phyloP scores from a whole-genome alignment of 2,113 vertebrate species.

The Tor tambroides region DNA sequence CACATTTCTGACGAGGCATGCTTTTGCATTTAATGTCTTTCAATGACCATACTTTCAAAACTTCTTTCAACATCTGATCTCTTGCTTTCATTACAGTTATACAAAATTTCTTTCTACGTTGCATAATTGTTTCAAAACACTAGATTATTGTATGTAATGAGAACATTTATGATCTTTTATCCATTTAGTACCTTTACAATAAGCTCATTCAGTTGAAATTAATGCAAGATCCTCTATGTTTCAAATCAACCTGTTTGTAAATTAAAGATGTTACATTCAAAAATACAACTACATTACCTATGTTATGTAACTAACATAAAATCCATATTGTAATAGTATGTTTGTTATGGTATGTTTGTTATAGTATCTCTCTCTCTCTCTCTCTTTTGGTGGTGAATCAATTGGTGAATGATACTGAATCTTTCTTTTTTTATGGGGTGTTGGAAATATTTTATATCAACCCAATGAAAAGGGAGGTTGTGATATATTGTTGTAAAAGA shows the following conservation, averaged over 20 bases:
- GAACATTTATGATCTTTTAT: background rate
- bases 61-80: background rate
- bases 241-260: background rate
- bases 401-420: too few relatives aligned
- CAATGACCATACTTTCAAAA: background rate
- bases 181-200: background rate
- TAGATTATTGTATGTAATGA: background rate
- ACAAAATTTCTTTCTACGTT: too few relatives aligned
- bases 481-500: too few relatives aligned
- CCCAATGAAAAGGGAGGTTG: too few relatives aligned
- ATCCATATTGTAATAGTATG: background rate
- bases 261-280: background rate
- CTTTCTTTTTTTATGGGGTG: too few relatives aligned
- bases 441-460: too few relatives aligned
- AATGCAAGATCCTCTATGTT: background rate
- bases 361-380: too few relatives aligned
- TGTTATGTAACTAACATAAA: background rate
- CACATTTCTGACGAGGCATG: background rate
- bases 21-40: background rate
- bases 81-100: background rate
- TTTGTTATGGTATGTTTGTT: background rate
- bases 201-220: background rate
- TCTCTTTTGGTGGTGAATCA: too few relatives aligned
- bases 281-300: background rate
- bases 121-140: background rate